Conservation (phyloP, 2,888 invertebrate species). For the Tuberolachnus salignus region DNA sequence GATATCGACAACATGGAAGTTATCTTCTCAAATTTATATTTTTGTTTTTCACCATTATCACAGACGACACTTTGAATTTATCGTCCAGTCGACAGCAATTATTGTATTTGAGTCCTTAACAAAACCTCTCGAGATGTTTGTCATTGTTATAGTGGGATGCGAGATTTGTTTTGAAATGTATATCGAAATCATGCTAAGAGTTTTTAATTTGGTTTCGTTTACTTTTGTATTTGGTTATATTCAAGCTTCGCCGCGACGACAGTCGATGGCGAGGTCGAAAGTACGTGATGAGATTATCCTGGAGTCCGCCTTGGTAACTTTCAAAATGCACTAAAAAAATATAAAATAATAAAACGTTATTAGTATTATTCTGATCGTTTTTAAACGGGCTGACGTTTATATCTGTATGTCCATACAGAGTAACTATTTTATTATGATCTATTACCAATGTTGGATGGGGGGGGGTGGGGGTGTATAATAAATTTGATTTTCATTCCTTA, state of each 20-base stretch:
- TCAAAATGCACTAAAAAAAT: conserved; percentile 39
- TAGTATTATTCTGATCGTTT: not conserved
- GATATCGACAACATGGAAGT: too few species aligned
- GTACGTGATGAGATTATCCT: conserved; percentile 36
- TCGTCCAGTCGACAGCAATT: not conserved
- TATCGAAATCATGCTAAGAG: not conserved
- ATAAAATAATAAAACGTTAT: not conserved
- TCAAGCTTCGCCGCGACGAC: not conserved
- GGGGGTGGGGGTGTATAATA: too few species aligned
- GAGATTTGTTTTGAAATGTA: not conserved
- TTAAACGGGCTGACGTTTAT: not conserved
- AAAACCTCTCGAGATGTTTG: too few species aligned
- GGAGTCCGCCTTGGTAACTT: conserved; percentile 3
- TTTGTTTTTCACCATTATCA: too few species aligned
- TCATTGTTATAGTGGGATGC: not conserved
- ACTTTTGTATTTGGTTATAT: not conserved
- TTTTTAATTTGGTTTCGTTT: not conserved
- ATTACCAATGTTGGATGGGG: too few species aligned
- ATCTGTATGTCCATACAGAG: too few species aligned
- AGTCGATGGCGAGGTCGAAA: conserved; percentile 22
- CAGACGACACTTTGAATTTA: not conserved
- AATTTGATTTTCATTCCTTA: not conserved
- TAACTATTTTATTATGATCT: too few species aligned
- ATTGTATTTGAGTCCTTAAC: too few species aligned
- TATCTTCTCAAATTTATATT: too few species aligned